Percentiles rank a stretch among this genome's conserved stretches.
Conservation (phyloP, 2,113 vertebrate species). For the Morone chrysops region DNA sequence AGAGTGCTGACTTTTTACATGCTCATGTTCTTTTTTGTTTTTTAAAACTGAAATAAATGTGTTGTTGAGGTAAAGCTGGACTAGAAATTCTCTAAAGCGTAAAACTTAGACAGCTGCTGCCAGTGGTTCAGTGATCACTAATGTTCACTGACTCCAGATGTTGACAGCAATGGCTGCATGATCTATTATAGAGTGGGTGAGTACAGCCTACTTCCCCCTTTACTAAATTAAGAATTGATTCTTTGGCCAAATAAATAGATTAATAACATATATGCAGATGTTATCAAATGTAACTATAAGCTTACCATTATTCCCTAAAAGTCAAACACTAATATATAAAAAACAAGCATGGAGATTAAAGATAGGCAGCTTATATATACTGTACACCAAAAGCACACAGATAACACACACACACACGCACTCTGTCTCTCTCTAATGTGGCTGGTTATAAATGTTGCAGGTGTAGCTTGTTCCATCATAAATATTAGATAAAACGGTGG, state of each 20-base stretch:
- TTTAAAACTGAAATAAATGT: not conserved
- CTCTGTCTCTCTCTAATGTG: not conserved
- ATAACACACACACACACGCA: not conserved
- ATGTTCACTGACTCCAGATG: not conserved
- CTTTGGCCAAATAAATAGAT: not conserved
- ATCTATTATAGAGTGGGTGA: not conserved
- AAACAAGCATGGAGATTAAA: not conserved
- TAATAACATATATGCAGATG: not conserved
- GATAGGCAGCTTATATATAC: not conserved
- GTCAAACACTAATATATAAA: not conserved
- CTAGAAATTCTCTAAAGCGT: not conserved
- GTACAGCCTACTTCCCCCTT: not conserved
- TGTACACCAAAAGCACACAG: not conserved
- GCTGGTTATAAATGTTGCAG: conserved; percentile 36
- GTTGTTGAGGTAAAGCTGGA: not conserved
- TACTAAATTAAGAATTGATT: not conserved
- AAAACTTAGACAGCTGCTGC: not conserved
- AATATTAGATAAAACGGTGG: conserved; percentile 30
- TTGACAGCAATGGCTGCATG: not conserved
- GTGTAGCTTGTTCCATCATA: conserved; percentile 13
- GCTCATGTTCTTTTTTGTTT: not conserved
- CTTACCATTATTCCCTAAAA: not conserved
- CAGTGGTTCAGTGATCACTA: not conserved
- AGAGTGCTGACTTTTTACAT: not conserved
- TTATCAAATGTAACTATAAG: not conserved